Evolutionary conservation across 2,113 vertebrate genomes (phyloP), one percentile per base, ranked within the genome.

Genomic region (Eulemur macaco): DNA sequence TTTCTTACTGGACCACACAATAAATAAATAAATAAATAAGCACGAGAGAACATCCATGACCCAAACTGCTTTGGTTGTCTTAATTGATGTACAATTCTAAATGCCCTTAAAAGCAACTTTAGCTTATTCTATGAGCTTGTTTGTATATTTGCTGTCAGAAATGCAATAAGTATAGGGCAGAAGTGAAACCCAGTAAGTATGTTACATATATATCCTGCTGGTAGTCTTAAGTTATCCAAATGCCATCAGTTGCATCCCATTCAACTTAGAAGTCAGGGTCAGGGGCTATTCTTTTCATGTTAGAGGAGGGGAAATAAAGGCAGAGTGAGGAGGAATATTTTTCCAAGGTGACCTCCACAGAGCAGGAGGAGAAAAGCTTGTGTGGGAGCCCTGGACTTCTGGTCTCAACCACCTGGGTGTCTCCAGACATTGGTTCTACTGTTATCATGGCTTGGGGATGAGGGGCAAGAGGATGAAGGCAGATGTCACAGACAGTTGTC

Each of bases 401-500:
- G 47, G 60, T 80, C 54, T 68, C 81, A 68, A 11, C 15, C 23
- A 10, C 27, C 13, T 1, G 0, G 1, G 56, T 39, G 56, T 81
- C 60, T 39, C 89, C 56, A 64, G 47, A 58, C 29, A 50, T 1
- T 47, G 54, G 69, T n/a, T 96, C 54, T 71, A 80, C 76, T 60
- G 20, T 31, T 88, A 31, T 78, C 76, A 34, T 5, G 86, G 47
- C 50, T 73, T 81, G 80, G 76, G 45, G 58, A 66, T 17, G 60
- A 66, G 71, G 47, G 7, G 31, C 3, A 20, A 60, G 11, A 45
- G 73, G 66, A 60, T 90, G 69, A 89, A 78, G 76, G 87, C 92
- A 37, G 80, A 45, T 94, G 92, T 94, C 82, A 73, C 73, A 71
- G 80, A 56, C 37, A 47, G 93, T 94, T 95, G 84, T 96, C 95